These are phyloP conservation scores for Procambarus clarkii DNA, from an alignment of 1,140 invertebrate species.

Conservation along the genomic window DNA sequence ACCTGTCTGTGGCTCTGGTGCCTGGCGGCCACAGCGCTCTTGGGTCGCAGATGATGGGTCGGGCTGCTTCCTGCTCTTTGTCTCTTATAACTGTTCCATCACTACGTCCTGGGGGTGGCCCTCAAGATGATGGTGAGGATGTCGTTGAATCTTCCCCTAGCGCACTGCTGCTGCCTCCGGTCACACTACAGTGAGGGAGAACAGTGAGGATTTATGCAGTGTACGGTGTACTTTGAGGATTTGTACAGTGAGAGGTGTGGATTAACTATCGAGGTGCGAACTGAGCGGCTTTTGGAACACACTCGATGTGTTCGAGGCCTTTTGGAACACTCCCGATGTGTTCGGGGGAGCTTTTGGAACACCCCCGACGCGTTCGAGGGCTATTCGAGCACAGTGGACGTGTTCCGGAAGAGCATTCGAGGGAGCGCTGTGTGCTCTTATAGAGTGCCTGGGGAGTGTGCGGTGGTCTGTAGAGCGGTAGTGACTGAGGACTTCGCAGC, in stretches of 20 bases:
- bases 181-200: background rate
- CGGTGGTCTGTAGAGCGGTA: too few species aligned
- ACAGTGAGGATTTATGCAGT: background rate
- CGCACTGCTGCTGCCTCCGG: background rate
- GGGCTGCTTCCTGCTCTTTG: background rate
- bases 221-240: background rate
- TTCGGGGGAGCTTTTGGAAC: too few species aligned
- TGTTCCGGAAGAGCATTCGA: too few species aligned
- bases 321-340: too few species aligned
- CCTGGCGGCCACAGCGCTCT: background rate
- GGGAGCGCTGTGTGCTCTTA: too few species aligned
- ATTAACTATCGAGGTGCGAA: background rate
- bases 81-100: background rate
- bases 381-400: too few species aligned
- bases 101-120: constrained; percentile 12
- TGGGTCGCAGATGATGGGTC: constrained; percentile 56
- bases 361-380: too few species aligned
- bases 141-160: background rate
- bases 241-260: background rate
- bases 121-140: background rate
- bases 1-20: constrained; percentile 23
- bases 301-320: too few species aligned
- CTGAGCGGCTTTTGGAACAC: too few species aligned
- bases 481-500: too few species aligned
- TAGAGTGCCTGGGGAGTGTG: too few species aligned